A percentile compares a stretch with the other conserved stretches of the same genome.
These are phyloP conservation scores for Eupithecia tripunctaria DNA, from an alignment of 2,888 invertebrate genomes.

Conservation along the genomic window DNA sequence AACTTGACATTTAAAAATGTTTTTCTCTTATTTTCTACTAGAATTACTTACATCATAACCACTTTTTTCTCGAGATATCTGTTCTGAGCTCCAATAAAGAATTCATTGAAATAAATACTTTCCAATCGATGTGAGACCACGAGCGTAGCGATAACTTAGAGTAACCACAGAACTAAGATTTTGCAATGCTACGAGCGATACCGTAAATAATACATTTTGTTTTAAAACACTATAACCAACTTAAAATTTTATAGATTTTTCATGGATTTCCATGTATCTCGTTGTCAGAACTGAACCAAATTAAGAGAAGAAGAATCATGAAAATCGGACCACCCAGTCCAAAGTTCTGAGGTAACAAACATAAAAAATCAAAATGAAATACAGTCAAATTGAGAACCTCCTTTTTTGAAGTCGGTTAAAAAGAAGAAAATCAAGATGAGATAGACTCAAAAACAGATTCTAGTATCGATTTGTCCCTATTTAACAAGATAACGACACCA, in stretches of 20 bases:
- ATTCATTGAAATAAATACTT: background rate
- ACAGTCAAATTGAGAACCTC: too few species aligned
- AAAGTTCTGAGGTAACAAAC: too few species aligned
- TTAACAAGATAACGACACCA: conserved; percentile 31
- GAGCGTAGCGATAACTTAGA: background rate
- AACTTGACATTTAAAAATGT: background rate
- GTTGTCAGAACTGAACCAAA: too few species aligned
- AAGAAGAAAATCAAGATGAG: background rate
- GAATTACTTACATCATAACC: background rate
- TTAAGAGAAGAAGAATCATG: too few species aligned
- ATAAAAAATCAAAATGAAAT: too few species aligned
- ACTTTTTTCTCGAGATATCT: background rate
- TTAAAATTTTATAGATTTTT: too few species aligned
- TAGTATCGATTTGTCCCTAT: background rate
- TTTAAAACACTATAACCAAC: too few species aligned
- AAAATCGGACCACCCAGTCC: too few species aligned
- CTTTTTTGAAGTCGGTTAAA: too few species aligned
- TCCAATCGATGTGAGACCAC: background rate
- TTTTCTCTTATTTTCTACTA: background rate
- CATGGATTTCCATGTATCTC: too few species aligned
- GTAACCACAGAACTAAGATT: background rate
- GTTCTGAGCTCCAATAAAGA: background rate
- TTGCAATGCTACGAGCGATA: too few species aligned
- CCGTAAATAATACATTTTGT: too few species aligned
- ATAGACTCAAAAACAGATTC: background rate